Conservation (phyloP, 2,888 invertebrate species). For the Oscheius myriophilus region DNA sequence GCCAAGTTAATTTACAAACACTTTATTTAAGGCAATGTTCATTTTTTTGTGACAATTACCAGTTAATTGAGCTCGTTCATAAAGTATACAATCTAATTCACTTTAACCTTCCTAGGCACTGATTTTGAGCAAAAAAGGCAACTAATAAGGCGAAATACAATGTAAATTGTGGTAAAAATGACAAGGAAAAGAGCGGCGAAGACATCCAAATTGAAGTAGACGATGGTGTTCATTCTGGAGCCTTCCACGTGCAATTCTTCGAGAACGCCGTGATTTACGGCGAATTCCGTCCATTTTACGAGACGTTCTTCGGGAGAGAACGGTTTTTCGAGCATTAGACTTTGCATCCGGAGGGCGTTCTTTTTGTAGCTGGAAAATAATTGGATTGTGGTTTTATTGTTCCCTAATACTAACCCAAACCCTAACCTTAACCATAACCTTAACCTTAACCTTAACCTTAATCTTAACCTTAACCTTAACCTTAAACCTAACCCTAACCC, state of each 20-base stretch:
- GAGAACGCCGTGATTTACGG: constrained; percentile 51
- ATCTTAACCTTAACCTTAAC: too few relatives aligned
- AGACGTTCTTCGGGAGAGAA: constrained; percentile 52
- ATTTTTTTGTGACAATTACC: too few relatives aligned
- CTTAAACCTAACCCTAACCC: too few relatives aligned
- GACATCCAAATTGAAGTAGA: constrained; percentile 59
- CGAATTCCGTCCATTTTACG: constrained; percentile 56
- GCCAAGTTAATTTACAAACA: too few relatives aligned
- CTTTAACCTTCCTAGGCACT: too few relatives aligned
- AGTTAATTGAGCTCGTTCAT: too few relatives aligned
- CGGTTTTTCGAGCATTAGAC: constrained; percentile 52
- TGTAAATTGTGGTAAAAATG: constrained; percentile 11
- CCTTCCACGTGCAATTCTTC: constrained; percentile 54
- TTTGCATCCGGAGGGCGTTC: constrained; percentile 38
- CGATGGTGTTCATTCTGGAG: constrained; percentile 45
- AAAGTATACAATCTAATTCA: too few relatives aligned
- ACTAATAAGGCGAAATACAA: constrained; percentile 7
- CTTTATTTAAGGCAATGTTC: too few relatives aligned
- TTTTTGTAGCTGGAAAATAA: constrained; percentile 43
- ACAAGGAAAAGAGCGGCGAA: constrained; percentile 27
- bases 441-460: too few relatives aligned
- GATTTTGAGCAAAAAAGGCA: constrained; percentile 3
- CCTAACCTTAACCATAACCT: too few relatives aligned
- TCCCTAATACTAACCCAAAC: too few relatives aligned
- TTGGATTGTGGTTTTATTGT: too few relatives aligned